Evolutionary conservation across 2,113 vertebrate species (phyloP), one percentile per base, ranked within the genome.

Genomic region (Carassius carassius): DNA sequence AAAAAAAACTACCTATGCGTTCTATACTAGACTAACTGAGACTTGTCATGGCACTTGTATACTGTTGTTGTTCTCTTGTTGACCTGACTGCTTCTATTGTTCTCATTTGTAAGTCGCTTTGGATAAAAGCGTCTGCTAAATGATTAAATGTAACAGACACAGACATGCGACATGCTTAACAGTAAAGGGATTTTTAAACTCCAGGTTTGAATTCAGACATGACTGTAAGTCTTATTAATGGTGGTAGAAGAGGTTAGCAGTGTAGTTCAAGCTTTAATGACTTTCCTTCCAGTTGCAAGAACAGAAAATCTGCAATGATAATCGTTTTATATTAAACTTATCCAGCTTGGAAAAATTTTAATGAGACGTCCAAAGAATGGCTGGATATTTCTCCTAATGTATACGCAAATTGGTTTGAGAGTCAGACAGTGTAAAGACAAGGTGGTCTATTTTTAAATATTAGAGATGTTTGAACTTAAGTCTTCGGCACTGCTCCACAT

Each of bases 401-500:
- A 19, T 47, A 60, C 12, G 1, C 21, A 41, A 60, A 60, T n/a
- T 2, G 47, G 70, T 29, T 17, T 37, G 58, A 44, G 73, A 41
- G 10, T 14, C 56, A 58, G 56, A 58, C 23, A 3, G 14, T 12
- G 25, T 21, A 49, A 75, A 37, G 17, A 70, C 29, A 73, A 79
- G 35, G 58, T 25, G n/a, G 60, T 29, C 19, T 80, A 25, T 49
- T 29, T 65, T 47, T 21, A 81, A 51, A 19, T 82, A 75, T 65
- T 78, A n/a, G 49, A 6, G 21, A 63, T 54, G 14, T 47, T 58
- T 85, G 75, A 80, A 62, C 76, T 62, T 56, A 44, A 21, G 79
- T 47, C 32, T n/a, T 32, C 62, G 51, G 29, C 73, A 54, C 37
- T 49, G 21, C 58, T 85, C 58, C 63, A 82, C 17, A 54, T 84